A percentile compares a stretch with the other conserved stretches of the same genome.
Conservation (phyloP, 2,797 vertebrate genomes). For the Manis javanica region DNA sequence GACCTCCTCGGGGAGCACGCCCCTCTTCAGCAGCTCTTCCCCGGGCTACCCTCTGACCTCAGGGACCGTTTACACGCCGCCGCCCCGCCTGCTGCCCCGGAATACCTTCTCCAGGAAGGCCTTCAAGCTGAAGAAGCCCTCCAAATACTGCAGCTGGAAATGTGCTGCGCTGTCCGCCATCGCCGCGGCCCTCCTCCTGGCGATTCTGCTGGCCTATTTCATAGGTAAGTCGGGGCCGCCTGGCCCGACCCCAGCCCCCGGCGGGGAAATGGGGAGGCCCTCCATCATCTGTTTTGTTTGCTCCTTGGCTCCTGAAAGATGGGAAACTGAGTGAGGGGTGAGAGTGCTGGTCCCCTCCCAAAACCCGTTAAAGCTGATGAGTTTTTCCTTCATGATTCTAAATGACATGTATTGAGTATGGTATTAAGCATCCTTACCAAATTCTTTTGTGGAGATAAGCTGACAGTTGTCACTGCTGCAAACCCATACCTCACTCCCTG, state of each 20-base stretch:
- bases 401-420: conserved; percentile 45
- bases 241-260: neutral
- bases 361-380: conserved; percentile 65
- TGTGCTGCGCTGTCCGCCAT: conserved; percentile 97
- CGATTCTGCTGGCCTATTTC: conserved; percentile 97
- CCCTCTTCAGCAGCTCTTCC: conserved; percentile 98
- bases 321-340: conserved; percentile 39
- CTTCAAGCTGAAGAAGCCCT: conserved; percentile 99
- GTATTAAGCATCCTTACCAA: conserved; percentile 53
- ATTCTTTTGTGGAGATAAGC: conserved; percentile 31
- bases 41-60: conserved; percentile 98
- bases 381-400: conserved; percentile 52
- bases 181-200: conserved; percentile 94
- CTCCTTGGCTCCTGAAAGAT: conserved; percentile 6
- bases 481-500: neutral
- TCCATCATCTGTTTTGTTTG: neutral
- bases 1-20: conserved; percentile 98
- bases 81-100: conserved; percentile 96
- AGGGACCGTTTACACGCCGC: conserved; percentile 98
- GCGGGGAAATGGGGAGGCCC: neutral
- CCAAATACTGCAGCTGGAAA: conserved; percentile 99
- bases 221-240: conserved; percentile 91
- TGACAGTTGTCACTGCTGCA: neutral
- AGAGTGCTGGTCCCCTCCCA: conserved; percentile 30
- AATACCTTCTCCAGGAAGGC: conserved; percentile 99